phyloP scores from a whole-genome alignment of 1,140 invertebrate species.

The Drosophila watanabei region DNA sequence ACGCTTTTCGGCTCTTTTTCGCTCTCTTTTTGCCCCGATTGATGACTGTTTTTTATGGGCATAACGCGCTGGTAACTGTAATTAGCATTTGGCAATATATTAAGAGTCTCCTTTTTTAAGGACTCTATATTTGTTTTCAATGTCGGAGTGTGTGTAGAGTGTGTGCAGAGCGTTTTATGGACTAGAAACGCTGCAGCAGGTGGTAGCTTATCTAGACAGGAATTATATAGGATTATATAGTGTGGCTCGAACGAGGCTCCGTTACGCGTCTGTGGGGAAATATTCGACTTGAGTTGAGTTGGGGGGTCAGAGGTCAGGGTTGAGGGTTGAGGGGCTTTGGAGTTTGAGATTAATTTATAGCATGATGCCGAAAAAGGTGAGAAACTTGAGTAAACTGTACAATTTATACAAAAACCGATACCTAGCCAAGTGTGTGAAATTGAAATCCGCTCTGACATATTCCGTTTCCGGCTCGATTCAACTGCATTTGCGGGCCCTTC shows the following conservation, averaged over 20 bases:
- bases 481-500: slow-evolving; percentile 90
- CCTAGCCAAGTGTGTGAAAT: slow-evolving; percentile 85
- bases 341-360: slow-evolving; percentile 70
- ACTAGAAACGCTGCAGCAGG: slow-evolving; percentile 50
- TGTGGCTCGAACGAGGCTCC: slow-evolving; percentile 4
- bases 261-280: background rate
- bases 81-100: slow-evolving; percentile 69
- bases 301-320: background rate
- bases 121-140: slow-evolving; percentile 11
- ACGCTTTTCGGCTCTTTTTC: slow-evolving; percentile 46
- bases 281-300: slow-evolving; percentile 4
- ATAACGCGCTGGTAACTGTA: slow-evolving; percentile 48
- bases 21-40: slow-evolving; percentile 44
- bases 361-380: slow-evolving; percentile 85
- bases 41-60: slow-evolving; percentile 60
- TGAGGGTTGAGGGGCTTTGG: background rate
- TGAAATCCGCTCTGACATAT: slow-evolving; percentile 86
- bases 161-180: slow-evolving; percentile 40
- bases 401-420: slow-evolving; percentile 86
- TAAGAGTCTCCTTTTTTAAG: background rate
- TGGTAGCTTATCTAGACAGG: slow-evolving; percentile 37
- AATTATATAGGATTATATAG: slow-evolving; percentile 24
- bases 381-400: slow-evolving; percentile 86
- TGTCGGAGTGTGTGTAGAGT: slow-evolving; percentile 1
- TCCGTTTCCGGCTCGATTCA: slow-evolving; percentile 86